phyloP scores from a whole-genome alignment of 2,113 vertebrate genomes.

The Alaudala cheleensis region DNA sequence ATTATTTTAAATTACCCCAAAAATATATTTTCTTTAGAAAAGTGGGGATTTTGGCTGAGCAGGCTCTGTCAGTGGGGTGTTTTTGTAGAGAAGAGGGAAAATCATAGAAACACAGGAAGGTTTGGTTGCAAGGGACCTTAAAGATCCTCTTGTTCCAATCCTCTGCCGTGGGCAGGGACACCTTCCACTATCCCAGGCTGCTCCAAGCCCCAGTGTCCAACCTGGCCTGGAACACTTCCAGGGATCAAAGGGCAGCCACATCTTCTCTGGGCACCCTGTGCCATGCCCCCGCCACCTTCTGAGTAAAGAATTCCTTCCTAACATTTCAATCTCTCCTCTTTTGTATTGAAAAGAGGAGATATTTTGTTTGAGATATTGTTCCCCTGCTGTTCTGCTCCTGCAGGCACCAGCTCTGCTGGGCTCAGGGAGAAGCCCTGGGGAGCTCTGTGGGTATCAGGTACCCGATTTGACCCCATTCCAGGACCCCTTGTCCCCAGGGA shows the following conservation, averaged over 20 bases:
- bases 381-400: background rate
- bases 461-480: background rate
- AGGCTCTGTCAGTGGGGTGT: accelerated
- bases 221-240: background rate
- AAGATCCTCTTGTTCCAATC: accelerated
- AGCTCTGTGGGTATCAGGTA: accelerated
- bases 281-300: background rate
- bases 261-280: background rate
- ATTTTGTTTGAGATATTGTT: too few relatives aligned
- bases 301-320: background rate
- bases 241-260: background rate
- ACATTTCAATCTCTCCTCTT: background rate
- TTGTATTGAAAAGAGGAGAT: too few relatives aligned
- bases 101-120: background rate
- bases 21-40: background rate
- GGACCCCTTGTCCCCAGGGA: background rate
- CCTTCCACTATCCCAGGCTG: accelerated
- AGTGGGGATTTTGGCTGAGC: background rate
- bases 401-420: background rate
- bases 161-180: background rate
- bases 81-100: background rate
- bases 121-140: background rate
- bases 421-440: accelerated
- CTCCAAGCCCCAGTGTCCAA: background rate
- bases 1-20: background rate